Conservation (phyloP, 1,140 invertebrate genomes). For the Heliothis subflexa region DNA sequence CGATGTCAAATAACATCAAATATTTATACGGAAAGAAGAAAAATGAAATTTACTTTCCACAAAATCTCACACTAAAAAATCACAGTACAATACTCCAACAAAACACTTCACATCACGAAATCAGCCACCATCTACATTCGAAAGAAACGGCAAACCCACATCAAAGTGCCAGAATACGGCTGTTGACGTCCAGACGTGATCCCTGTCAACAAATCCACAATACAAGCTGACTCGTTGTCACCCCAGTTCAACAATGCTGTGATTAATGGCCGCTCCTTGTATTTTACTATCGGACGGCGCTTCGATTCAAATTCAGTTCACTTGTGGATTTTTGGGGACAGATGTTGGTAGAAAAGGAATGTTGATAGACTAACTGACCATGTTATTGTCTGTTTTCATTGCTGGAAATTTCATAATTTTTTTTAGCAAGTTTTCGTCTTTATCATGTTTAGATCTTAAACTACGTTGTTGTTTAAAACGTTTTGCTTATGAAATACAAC, state of each 20-base stretch:
- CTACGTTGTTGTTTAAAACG: slow-evolving; percentile 7
- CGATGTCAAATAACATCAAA: no score
- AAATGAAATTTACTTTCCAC: background rate
- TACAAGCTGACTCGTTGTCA: slow-evolving; percentile 79
- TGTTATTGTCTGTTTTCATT: background rate
- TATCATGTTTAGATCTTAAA: background rate
- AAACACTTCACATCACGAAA: slow-evolving; percentile 10
- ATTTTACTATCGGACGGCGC: slow-evolving; percentile 70
- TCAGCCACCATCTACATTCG: slow-evolving; percentile 12
- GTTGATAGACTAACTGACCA: background rate
- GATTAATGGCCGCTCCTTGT: slow-evolving; percentile 78
- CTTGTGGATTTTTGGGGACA: slow-evolving; percentile 31
- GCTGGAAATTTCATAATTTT: background rate
- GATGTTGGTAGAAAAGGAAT: slow-evolving; percentile 5
- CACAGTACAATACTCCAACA: background rate
- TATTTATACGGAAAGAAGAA: background rate
- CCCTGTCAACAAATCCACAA: slow-evolving; percentile 83
- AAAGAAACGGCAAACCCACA: slow-evolving; percentile 24
- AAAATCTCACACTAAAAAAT: background rate
- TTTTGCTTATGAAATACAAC: background rate
- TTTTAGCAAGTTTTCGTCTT: background rate
- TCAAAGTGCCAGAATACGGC: slow-evolving; percentile 59
- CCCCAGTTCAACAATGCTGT: slow-evolving; percentile 76
- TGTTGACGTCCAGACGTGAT: slow-evolving; percentile 71
- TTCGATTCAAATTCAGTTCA: slow-evolving; percentile 60